A percentile compares a stretch with the other conserved stretches of the same genome.
phyloP scores from a whole-genome alignment of 1,140 invertebrate species.

The Lepidurus arcticus region DNA sequence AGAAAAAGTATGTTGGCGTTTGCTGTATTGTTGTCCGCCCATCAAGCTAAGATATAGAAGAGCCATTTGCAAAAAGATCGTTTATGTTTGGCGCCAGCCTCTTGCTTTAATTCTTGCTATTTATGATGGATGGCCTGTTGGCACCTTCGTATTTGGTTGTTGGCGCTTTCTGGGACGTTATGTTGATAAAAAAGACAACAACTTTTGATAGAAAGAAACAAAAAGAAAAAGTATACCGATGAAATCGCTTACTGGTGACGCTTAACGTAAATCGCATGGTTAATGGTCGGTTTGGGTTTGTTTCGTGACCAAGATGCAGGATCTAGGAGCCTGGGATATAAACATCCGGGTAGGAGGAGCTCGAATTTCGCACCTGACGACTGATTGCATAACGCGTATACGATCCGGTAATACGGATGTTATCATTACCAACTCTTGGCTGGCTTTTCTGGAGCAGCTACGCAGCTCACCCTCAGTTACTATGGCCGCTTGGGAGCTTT shows the following conservation, averaged over 20 bases:
- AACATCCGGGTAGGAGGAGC: slow-evolving; percentile 13
- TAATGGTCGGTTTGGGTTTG: not conserved
- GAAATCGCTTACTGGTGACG: not conserved
- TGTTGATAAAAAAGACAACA: slow-evolving; percentile 3
- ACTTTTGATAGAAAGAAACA: not conserved
- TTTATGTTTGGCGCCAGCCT: slow-evolving; percentile 12
- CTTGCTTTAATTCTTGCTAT: slow-evolving; percentile 16
- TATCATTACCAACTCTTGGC: not conserved
- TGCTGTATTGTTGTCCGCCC: slow-evolving; percentile 10
- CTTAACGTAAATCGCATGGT: slow-evolving; percentile 3
- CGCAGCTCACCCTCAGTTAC: not conserved
- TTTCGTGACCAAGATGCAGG: slow-evolving; percentile 1
- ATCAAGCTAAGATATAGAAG: slow-evolving; percentile 10
- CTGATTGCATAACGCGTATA: slow-evolving; percentile 10
- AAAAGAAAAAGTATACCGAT: not conserved
- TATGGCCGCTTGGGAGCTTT: not conserved
- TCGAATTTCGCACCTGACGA: slow-evolving; percentile 21
- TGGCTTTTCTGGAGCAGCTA: not conserved
- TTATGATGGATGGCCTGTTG: slow-evolving; percentile 21
- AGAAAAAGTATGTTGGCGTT: slow-evolving; percentile 4
- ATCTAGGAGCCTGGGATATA: not conserved
- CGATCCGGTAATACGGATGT: slow-evolving; percentile 8
- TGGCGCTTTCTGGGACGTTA: not conserved
- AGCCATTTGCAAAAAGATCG: slow-evolving; percentile 5
- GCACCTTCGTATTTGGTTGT: slow-evolving; percentile 8